Base-by-base conservation (phyloP, 2,113 vertebrate species). In the Lepus europaeus region DNA sequence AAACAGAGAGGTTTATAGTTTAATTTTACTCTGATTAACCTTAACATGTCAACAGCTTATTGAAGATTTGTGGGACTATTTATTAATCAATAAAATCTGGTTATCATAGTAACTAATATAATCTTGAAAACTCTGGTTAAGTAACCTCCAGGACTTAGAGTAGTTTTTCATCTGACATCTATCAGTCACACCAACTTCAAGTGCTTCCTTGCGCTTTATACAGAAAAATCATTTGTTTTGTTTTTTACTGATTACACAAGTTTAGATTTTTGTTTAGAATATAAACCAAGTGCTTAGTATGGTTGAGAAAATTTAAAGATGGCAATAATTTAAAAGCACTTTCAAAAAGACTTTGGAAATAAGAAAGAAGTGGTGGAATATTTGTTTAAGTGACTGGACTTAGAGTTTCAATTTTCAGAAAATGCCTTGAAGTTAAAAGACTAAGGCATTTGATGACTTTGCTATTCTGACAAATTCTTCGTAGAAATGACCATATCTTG, bases 51-150 rank as follows among this genome's bases (percentile, higher is more conserved):
- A 93, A 80, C 33, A 95, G 64, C 92, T 96, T 96, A 96, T 80
- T 83, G 53, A 92, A 93, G 84, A 96, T 96, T 97, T 97, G 68
- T 59, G 93, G 97, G 51, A 82, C n/a, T 97, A 90, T 97, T 98
- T 97, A 94, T 49, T 96, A 96, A 96, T 97, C 95, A 96, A 97
- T 97, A 97, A 92, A 79, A 98, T 97, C 72, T 61, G 51, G 72
- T 98, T 98, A 82, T 97, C 29, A 92, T 97, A 94, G 96, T 91
- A 98, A 98, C 96, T 82, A 63, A 87, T 27, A 92, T 70, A 93
- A 45, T 94, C 70, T 84, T 49, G 87, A 92, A 14, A 83, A 61
- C 68, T 93, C n/a, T 83, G 90, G 29, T 96, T 96, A 12, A 90
- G 39, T 93, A 95, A 96, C 13, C 29, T 97, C 73, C 95, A 66